Evolutionary conservation across 2,113 vertebrate species (phyloP).

Genomic region (Ploceus nigricollis): DNA sequence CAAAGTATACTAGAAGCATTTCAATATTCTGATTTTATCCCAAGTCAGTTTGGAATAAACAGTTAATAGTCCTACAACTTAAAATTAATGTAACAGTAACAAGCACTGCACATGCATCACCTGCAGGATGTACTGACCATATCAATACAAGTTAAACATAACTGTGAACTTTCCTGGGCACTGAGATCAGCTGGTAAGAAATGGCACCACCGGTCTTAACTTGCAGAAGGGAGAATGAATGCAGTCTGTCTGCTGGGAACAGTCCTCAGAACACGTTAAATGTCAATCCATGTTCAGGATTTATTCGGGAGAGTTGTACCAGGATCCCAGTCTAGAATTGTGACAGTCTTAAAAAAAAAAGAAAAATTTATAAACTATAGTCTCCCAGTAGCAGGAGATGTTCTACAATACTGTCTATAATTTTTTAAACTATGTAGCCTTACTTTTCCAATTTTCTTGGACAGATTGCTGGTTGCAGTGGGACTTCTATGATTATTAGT

Average conservation of each 20-base stretch:
- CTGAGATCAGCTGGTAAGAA: background rate
- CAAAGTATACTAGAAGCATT: background rate
- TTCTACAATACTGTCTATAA: background rate
- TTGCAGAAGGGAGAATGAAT: background rate
- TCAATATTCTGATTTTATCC: background rate
- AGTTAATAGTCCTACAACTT: background rate
- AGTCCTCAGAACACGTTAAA: rapidly evolving
- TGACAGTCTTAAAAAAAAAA: background rate
- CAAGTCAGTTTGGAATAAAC: background rate
- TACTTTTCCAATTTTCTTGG: background rate
- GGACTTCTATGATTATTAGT: background rate
- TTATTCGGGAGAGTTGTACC: background rate
- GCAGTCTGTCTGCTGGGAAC: background rate
- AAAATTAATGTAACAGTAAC: background rate
- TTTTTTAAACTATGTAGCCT: background rate
- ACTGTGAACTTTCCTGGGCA: background rate
- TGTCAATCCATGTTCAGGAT: background rate
- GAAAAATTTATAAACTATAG: background rate
- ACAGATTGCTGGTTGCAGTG: background rate
- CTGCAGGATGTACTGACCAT: background rate
- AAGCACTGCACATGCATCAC: background rate
- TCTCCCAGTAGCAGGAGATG: background rate
- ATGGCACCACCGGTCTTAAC: background rate
- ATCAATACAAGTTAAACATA: background rate
- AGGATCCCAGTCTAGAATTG: background rate